These are phyloP conservation scores for Takifugu bimaculatus DNA, from an alignment of 2,113 vertebrate species.

Conservation along the genomic window DNA sequence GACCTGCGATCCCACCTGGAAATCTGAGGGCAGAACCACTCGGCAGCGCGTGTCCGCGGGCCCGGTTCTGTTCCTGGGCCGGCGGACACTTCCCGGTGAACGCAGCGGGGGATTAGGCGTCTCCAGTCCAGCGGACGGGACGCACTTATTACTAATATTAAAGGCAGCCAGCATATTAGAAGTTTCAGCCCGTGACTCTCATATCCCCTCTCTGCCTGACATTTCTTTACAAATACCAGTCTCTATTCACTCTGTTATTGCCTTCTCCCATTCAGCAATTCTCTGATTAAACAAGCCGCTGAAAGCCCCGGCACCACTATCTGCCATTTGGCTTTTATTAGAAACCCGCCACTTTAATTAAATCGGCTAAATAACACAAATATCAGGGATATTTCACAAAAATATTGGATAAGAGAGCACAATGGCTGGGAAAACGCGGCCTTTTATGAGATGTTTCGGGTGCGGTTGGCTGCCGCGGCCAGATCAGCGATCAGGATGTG, in stretches of 20 bases:
- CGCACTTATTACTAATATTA: slow-evolving; percentile 57
- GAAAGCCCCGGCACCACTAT: slow-evolving; percentile 58
- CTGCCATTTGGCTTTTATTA: slow-evolving; percentile 73
- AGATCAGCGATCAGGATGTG: slow-evolving; percentile 53
- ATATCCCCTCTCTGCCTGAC: slow-evolving; percentile 61
- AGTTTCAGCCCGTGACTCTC: slow-evolving; percentile 51
- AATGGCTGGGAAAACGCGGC: slow-evolving; percentile 34
- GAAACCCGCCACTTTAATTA: slow-evolving; percentile 68
- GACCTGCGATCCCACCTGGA: slow-evolving; percentile 18
- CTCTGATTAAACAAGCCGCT: slow-evolving; percentile 65
- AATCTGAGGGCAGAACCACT: slow-evolving; percentile 20
- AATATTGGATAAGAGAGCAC: slow-evolving; percentile 60
- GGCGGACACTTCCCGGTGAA: no score
- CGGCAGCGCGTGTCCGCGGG: slow-evolving; percentile 10
- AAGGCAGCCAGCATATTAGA: slow-evolving; percentile 47
- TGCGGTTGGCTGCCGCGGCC: slow-evolving; percentile 32
- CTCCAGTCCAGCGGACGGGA: slow-evolving; percentile 28
- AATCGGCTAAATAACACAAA: slow-evolving; percentile 63
- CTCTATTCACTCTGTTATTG: slow-evolving; percentile 70
- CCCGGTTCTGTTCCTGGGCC: background rate
- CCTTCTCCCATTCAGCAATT: slow-evolving; percentile 59
- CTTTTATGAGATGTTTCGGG: slow-evolving; percentile 38
- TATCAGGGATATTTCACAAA: slow-evolving; percentile 59
- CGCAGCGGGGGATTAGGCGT: background rate
- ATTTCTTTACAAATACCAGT: slow-evolving; percentile 76